Evolutionary conservation across 1,140 invertebrate species (phyloP), one percentile per base, ranked within the genome.

Genomic region (Trachymyrmex cornetzi): DNA sequence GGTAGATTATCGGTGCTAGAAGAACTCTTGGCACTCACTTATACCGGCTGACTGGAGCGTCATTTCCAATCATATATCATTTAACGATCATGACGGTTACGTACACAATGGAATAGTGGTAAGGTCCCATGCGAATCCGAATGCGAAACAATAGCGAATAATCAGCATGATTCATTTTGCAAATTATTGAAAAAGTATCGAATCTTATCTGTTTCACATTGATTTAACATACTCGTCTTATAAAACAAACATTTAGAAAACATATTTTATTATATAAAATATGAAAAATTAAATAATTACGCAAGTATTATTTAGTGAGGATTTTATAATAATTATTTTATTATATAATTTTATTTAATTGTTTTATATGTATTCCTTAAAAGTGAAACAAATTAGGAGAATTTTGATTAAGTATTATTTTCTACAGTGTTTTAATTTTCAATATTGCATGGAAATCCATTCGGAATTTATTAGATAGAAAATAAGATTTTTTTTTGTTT

Each of bases 41-140:
- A 61, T 50, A 48, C 2, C 16, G 19, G 19, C 38, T 27, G 16
- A 16, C 5, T 61, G 3, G 9, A 61, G 16, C 14, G n/a, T 75
- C 44, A 75, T 55, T 30, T 30, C n/a, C 38, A 61, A 61, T 44
- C 22, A 27, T 61, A 27, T 61, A 63, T 75, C 24, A 48, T 75
- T 84, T 75, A 63, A 75, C 67, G 55, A 82, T 82, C 72, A 61
- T 75, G n/a, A n/a, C 22, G n/a, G 24, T 61, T 82, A 50, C 67
- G 34, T 84, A 50, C 69, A 50, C 38, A 50, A 84, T 84, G 27
- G 55, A 74, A 50, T 50, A 61, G 12, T 27, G 22, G 24, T 55
- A 48, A 7, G 19, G 22, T 16, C 27, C 7, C 24, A 9, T 44
- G 1, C 66, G 24, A 53, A 81, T 48, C n/a, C 4, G 34, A 44